Evolutionary conservation across 2,113 vertebrate genomes (phyloP), one percentile per base, ranked within the genome.

Genomic region (Bufo gargarizans): DNA sequence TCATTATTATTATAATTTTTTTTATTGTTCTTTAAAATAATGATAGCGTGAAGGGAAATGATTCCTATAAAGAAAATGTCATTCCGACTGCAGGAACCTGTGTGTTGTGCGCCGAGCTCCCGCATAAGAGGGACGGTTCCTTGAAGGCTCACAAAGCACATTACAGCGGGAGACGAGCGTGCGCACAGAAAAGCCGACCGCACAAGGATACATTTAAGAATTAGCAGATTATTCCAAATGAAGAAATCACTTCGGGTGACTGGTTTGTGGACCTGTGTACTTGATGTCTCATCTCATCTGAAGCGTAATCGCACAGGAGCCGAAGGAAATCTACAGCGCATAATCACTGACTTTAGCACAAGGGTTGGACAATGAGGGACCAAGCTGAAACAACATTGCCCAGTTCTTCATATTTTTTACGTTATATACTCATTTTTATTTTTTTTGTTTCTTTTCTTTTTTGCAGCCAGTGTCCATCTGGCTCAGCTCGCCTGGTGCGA

Each of bases 381-480:
- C 87, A 89, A 84, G 61, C 12, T 69, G 47, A 55, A 53, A 45
- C 13, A 56, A 58, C 72, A 78, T 84, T 84, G 59, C 82, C 87
- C 82, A 47, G 16, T 89, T 93, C 65, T 81, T 93, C 93, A 94
- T 90, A 91, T 90, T 91, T 93, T 91, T 90, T 90, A 91, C 79
- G 91, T 92, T 94, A 93, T 90, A 90, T 88, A 88, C 86, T 87
- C 91, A 9, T 2, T 22, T 22, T 69, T 69, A 12, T 10, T 69
- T 11, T 22, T 69, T 69, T 83, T 92, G 91, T 92, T 91, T 92
- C 90, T 90, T 90, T 91, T 93, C 92, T 89, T 91, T 91, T 92
- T 74, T 90, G 86, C 92, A 92, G 91, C 91, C 92, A 91, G 92
- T 93, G 92, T 93, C 93, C 91, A 92, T 92, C 90, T 91, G 93